Conservation (phyloP, 2,113 vertebrate genomes). For the Gallinago undulata region DNA sequence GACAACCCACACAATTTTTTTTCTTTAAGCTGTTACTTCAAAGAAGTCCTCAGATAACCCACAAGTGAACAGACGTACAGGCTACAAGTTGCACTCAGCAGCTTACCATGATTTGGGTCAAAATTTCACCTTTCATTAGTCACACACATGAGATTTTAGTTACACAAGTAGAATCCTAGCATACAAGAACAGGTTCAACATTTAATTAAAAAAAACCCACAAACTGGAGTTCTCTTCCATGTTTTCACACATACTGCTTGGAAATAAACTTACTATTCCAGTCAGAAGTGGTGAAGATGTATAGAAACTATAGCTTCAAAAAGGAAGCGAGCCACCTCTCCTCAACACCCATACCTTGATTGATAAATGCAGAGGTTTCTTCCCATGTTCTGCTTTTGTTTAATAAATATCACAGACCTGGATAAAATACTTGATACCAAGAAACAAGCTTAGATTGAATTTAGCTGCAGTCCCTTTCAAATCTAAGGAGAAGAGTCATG, state of each 20-base stretch:
- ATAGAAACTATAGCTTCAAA: neutral
- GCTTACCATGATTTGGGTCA: neutral
- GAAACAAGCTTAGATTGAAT: neutral
- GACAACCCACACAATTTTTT: neutral
- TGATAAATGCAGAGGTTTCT: neutral
- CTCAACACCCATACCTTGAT: neutral
- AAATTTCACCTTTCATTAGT: neutral
- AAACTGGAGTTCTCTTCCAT: neutral
- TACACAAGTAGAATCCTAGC: neutral
- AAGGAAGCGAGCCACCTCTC: neutral
- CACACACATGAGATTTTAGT: neutral
- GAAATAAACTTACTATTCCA: neutral
- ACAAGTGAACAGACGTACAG: fast-evolving
- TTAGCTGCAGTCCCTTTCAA: neutral
- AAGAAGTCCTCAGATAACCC: neutral
- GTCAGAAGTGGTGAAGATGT: neutral
- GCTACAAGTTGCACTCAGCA: fast-evolving
- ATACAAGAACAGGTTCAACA: neutral
- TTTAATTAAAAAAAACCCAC: neutral
- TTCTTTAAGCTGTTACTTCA: neutral
- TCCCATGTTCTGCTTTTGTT: neutral
- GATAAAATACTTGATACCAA: neutral
- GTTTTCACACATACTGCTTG: neutral
- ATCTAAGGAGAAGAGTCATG: neutral
- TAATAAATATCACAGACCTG: neutral